Base-by-base conservation (phyloP, 2,797 vertebrate genomes). In the Passerculus sandwichensis region DNA sequence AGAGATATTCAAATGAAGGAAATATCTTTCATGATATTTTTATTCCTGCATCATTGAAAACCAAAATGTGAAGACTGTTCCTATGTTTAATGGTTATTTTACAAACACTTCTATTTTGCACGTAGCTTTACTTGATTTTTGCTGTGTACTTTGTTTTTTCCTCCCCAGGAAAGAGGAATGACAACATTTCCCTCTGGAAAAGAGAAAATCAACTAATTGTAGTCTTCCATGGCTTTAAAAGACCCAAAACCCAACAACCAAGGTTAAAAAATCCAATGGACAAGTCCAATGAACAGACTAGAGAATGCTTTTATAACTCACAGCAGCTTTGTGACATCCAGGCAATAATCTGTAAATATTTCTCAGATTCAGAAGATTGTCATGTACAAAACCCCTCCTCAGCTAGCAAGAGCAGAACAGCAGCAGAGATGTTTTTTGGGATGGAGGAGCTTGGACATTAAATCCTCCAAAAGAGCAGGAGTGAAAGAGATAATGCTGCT, bases 371-470 rank as follows among this genome's bases (percentile, higher is more conserved):
- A 88, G 91, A 85, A 91, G 81, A 79, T 38, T 91, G 67, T 71
- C 26, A 29, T 26, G 45, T 60, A 69, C 86, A 88, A 89, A 96
- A 87, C 64, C 40, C 42, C 19, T 73, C 57, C 66, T 67, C 32
- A 71, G 88, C 25, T 93, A 96, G 88, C 25, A 48, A n/a, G 60
- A 73, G 87, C 82, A 67, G 77, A 93, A 62, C 21, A 94, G 80
- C 70, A 71, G 87, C 64, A 92, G 81, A 61, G 66, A 23, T 22
- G 18, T 59, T 14, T 16, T 10, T 82, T 8, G 10, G 5, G 3
- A 44, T 34, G 53, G 51, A 91, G 15, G 29, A 17, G 34, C 13
- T 80, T 38, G 69, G 42, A 32, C 42, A 83, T 29, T 51, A 11
- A 44, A 87, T 34, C 42, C 72, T 32, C 69, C 42, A 38, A 20